Evolutionary conservation across 37 sponge, comb jelly and placozoan species (phyloP).

Genomic region (Spongilla lacustris): DNA sequence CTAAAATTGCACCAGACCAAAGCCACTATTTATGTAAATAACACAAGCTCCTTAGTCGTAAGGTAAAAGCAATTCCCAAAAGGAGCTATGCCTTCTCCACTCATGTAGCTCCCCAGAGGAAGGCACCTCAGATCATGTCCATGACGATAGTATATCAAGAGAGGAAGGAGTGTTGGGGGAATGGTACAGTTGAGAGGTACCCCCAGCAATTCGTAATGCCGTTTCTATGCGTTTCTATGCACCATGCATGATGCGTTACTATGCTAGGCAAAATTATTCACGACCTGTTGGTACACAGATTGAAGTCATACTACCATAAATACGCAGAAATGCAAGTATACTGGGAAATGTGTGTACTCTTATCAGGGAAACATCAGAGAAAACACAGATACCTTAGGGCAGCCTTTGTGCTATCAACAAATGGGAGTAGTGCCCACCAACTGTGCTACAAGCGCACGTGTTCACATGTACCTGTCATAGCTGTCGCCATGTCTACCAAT

Average conservation of each 20-base stretch:
- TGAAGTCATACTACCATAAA: not conserved
- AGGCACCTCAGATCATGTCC: no score
- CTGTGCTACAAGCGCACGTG: not conserved
- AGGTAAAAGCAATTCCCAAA: no score
- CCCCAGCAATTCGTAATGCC: no score
- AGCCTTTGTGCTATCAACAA: not conserved
- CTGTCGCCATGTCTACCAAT: slow-evolving; percentile 86
- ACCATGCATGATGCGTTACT: not conserved
- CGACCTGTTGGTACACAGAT: not conserved
- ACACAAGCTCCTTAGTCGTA: no score
- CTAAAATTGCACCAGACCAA: not conserved
- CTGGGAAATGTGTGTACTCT: no score
- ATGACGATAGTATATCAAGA: no score
- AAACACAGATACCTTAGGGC: slow-evolving; percentile 2
- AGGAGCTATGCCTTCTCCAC: no score
- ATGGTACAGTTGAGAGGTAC: not conserved
- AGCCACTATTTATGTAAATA: no score
- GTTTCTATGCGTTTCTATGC: not conserved
- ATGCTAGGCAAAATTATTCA: not conserved
- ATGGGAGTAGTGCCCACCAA: not conserved
- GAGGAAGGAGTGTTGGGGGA: no score
- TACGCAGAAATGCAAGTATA: not conserved
- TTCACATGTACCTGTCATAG: slow-evolving; percentile 66
- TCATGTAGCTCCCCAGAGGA: no score
- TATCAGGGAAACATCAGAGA: not conserved